phyloP scores from a whole-genome alignment of 1,140 invertebrate species.

The Linepithema humile region DNA sequence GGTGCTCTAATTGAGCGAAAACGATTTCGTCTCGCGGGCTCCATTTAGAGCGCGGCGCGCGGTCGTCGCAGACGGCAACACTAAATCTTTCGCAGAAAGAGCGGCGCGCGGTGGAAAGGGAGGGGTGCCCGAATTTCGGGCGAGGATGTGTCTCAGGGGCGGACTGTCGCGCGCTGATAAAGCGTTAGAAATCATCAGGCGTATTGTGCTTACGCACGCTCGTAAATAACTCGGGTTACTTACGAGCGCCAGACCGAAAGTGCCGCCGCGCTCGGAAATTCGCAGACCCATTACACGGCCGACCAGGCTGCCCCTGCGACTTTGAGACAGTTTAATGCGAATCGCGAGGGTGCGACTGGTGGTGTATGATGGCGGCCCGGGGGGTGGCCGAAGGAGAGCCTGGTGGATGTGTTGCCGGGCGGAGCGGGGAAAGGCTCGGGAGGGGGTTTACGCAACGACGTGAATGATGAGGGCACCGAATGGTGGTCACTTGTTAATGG shows the following conservation, averaged over 20 bases:
- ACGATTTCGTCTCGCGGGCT: not conserved
- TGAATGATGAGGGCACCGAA: conserved; percentile 56
- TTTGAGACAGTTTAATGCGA: conserved; percentile 56
- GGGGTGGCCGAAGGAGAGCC: conserved; percentile 2
- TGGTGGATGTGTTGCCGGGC: no score
- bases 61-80: conserved; percentile 19
- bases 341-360: conserved; percentile 39
- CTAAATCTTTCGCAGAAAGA: conserved; percentile 56
- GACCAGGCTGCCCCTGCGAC: conserved; percentile 48
- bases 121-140: conserved; percentile 48
- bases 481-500: conserved; percentile 56
- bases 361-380: not conserved
- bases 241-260: conserved; percentile 43
- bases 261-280: conserved; percentile 30
- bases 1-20: conserved; percentile 38
- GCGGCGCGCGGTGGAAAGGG: conserved; percentile 36
- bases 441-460: conserved; percentile 36
- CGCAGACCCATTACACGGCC: conserved; percentile 49
- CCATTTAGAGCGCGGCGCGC: conserved; percentile 29
- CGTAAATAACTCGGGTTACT: conserved; percentile 59
- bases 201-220: conserved; percentile 59
- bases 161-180: conserved; percentile 69
- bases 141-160: conserved; percentile 52
- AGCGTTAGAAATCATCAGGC: conserved; percentile 58
- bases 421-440: not conserved